Percentiles rank a stretch among this genome's conserved stretches.
Evolutionary conservation across 2,888 invertebrate genomes (phyloP).

Genomic region (Eristalinus sepulchralis): DNA sequence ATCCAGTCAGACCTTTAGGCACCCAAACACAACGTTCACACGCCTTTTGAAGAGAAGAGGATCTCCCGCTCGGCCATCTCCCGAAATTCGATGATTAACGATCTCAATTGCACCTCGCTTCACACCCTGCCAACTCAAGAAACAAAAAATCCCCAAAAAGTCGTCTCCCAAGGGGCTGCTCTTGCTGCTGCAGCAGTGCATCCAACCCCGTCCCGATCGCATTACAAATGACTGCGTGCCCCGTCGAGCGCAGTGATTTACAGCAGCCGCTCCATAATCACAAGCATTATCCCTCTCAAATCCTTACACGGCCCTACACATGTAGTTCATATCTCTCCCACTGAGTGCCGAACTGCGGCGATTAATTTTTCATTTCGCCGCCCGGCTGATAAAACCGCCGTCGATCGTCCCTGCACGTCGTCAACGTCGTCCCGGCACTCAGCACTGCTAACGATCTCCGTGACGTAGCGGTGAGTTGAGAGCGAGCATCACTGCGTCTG

Average conservation of each 20-base stretch:
- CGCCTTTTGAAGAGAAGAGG: background rate
- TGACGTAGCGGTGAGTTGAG: slow-evolving; percentile 29
- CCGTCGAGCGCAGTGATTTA: slow-evolving; percentile 45
- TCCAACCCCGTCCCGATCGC: slow-evolving; percentile 22
- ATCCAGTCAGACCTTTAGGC: background rate
- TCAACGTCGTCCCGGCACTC: background rate
- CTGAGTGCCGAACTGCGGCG: slow-evolving; percentile 39
- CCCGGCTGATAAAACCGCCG: slow-evolving; percentile 15
- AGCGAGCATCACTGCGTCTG: background rate
- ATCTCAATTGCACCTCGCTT: slow-evolving; percentile 13
- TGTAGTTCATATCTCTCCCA: slow-evolving; percentile 38
- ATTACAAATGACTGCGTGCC: slow-evolving; percentile 53
- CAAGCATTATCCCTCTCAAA: slow-evolving; percentile 18
- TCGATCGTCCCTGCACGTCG: background rate
- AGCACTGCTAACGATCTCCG: slow-evolving; percentile 41
- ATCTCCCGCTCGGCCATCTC: background rate
- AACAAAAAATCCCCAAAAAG: slow-evolving; percentile 14
- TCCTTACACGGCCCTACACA: slow-evolving; percentile 41
- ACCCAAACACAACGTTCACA: background rate
- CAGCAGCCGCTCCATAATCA: slow-evolving; percentile 13
- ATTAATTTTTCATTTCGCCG: slow-evolving; percentile 56
- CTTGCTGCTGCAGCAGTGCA: background rate
- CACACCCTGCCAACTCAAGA: slow-evolving; percentile 32
- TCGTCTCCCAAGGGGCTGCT: background rate
- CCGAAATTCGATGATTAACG: slow-evolving; percentile 6